Evolutionary conservation across 2,113 vertebrate genomes (phyloP).

Genomic region (Pantherophis guttatus): DNA sequence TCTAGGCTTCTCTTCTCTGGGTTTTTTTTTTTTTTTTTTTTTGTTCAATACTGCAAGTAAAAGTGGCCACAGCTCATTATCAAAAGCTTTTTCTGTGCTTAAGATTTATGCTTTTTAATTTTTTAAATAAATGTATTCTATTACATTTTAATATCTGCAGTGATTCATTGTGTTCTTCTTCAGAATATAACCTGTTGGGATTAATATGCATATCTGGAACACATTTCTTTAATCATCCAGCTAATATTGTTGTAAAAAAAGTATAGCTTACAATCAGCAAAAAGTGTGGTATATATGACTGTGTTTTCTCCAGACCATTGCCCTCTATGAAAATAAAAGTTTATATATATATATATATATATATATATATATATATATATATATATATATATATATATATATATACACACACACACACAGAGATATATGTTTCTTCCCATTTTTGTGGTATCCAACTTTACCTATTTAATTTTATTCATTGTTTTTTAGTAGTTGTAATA

Average conservation of each 20-base stretch:
- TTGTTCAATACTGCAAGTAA: not conserved
- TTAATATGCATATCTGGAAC: not conserved
- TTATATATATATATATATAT: no score
- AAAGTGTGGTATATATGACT: not conserved
- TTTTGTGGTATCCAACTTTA: not conserved
- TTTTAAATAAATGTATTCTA: not conserved
- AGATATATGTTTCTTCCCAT: no score
- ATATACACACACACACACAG: no score
- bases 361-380: no score
- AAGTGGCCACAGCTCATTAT: not conserved
- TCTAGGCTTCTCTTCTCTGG: not conserved
- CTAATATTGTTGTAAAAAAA: not conserved
- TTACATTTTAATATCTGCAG: not conserved
- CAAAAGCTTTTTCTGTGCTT: no score
- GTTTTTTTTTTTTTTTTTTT: not conserved
- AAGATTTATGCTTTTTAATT: not conserved
- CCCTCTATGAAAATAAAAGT: no score
- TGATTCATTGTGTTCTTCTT: not conserved
- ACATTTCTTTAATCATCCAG: not conserved
- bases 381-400: no score
- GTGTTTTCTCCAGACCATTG: no score
- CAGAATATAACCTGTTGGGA: not conserved
- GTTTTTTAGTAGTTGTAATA: not conserved
- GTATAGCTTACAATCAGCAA: not conserved
- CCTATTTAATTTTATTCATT: not conserved